Conservation (phyloP, 2,888 invertebrate species). For the Drosophila dives region DNA sequence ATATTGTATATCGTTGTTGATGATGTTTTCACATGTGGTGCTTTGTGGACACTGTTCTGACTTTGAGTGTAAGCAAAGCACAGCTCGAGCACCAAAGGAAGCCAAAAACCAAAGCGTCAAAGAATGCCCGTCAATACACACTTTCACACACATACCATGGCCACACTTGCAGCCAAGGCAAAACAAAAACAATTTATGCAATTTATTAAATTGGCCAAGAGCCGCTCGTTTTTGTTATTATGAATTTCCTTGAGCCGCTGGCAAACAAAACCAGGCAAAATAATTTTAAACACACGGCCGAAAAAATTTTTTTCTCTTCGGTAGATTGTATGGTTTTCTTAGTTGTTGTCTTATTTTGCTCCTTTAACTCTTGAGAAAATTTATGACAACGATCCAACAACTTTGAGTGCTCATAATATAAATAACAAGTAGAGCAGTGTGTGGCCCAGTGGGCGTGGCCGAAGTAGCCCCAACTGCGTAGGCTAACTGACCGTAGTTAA, state of each 20-base stretch:
- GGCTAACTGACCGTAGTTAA: conserved; percentile 71
- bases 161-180: conserved; percentile 29
- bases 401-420: conserved; percentile 79
- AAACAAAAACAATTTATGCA: conserved; percentile 79
- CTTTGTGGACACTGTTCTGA: conserved; percentile 12
- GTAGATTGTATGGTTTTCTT: conserved; percentile 14
- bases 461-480: conserved; percentile 31
- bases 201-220: conserved; percentile 81
- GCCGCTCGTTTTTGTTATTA: conserved; percentile 52
- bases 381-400: conserved; percentile 79
- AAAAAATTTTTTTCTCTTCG: conserved; percentile 53
- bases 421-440: conserved; percentile 72
- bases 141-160: conserved; percentile 12
- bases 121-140: conserved; percentile 33
- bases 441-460: conserved; percentile 55
- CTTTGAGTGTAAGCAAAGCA: conserved; percentile 43
- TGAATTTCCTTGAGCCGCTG: conserved; percentile 53
- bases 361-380: conserved; percentile 73
- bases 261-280: conserved; percentile 31
- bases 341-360: conserved; percentile 22
- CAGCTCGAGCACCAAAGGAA: conserved; percentile 32
- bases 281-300: conserved; percentile 40
- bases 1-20: neutral
- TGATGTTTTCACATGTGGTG: conserved; percentile 29
- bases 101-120: conserved; percentile 27